Percentiles rank a stretch among this genome's conserved stretches.
Conservation (phyloP, 2,113 vertebrate species). For the Pelecanus crispus region DNA sequence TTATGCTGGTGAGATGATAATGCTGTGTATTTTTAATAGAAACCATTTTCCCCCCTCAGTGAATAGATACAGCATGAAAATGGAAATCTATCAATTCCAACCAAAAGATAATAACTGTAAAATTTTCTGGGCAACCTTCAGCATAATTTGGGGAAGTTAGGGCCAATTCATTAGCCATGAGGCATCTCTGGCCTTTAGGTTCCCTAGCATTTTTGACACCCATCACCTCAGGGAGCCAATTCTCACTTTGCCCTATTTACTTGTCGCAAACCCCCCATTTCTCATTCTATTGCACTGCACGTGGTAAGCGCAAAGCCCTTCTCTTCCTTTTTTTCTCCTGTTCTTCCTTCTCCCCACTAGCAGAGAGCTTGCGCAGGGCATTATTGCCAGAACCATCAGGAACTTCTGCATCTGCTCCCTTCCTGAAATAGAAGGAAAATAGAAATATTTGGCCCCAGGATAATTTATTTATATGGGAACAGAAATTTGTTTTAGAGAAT, state of each 20-base stretch:
- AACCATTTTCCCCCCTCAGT: neutral
- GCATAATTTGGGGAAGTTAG: neutral
- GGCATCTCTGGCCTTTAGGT: slow-evolving; percentile 43
- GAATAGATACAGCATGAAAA: neutral
- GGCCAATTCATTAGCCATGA: slow-evolving; percentile 1
- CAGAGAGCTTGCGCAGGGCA: neutral
- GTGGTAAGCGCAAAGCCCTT: neutral
- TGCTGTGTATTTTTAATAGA: slow-evolving; percentile 1
- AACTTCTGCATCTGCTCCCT: slow-evolving; percentile 6
- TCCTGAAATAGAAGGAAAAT: neutral
- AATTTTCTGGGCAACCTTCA: neutral
- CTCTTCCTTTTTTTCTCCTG: neutral
- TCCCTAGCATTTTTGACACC: slow-evolving; percentile 10
- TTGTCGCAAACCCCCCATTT: neutral
- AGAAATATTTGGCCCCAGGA: neutral
- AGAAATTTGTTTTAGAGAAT: slow-evolving; percentile 31
- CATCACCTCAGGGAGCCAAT: neutral
- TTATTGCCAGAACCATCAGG: neutral
- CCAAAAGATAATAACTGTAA: slow-evolving; percentile 1
- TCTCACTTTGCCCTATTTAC: slow-evolving; percentile 7
- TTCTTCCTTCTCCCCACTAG: neutral
- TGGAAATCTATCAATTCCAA: neutral
- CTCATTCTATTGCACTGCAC: neutral
- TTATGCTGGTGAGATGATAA: neutral
- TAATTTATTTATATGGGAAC: slow-evolving; percentile 29